Percentiles rank a stretch among this genome's conserved stretches.
Conservation (phyloP, 1,140 invertebrate species). For the Drosophila pruinosa region DNA sequence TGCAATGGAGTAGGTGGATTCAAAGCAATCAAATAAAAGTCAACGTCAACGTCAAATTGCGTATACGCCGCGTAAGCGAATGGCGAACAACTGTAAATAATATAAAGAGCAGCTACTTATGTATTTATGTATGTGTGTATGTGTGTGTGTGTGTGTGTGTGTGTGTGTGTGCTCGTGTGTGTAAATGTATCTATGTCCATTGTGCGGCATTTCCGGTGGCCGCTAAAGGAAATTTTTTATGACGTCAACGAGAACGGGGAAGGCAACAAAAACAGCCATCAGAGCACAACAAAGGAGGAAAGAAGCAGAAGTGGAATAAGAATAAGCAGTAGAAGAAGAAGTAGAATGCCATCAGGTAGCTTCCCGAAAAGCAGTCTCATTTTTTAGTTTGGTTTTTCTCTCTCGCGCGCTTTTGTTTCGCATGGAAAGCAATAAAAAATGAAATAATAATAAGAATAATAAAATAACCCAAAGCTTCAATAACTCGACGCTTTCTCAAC, state of each 20-base stretch:
- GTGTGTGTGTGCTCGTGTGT: neutral
- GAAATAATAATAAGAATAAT: slow-evolving; percentile 32
- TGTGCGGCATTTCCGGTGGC: slow-evolving; percentile 69
- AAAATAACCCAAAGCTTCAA: slow-evolving; percentile 27
- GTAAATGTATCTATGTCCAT: slow-evolving; percentile 21
- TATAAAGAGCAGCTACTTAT: neutral
- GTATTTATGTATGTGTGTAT: neutral
- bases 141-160: neutral
- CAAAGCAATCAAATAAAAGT: slow-evolving; percentile 30
- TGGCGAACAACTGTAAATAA: slow-evolving; percentile 30
- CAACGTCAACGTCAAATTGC: slow-evolving; percentile 45
- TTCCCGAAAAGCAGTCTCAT: slow-evolving; percentile 23
- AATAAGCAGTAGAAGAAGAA: neutral
- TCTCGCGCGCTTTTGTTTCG: slow-evolving; percentile 21
- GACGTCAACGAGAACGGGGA: slow-evolving; percentile 60
- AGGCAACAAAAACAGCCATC: slow-evolving; percentile 9
- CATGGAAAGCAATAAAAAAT: slow-evolving; percentile 55
- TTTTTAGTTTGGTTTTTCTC: slow-evolving; percentile 30
- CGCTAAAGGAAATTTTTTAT: slow-evolving; percentile 70
- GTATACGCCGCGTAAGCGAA: slow-evolving; percentile 52
- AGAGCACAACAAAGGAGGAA: slow-evolving; percentile 3
- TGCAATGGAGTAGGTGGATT: neutral
- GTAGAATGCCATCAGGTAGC: slow-evolving; percentile 17
- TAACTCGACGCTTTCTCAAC: slow-evolving; percentile 22
- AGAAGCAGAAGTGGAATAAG: slow-evolving; percentile 13